Evolutionary conservation across 2,797 vertebrate species (phyloP).

Genomic region (Trachops cirrhosus): DNA sequence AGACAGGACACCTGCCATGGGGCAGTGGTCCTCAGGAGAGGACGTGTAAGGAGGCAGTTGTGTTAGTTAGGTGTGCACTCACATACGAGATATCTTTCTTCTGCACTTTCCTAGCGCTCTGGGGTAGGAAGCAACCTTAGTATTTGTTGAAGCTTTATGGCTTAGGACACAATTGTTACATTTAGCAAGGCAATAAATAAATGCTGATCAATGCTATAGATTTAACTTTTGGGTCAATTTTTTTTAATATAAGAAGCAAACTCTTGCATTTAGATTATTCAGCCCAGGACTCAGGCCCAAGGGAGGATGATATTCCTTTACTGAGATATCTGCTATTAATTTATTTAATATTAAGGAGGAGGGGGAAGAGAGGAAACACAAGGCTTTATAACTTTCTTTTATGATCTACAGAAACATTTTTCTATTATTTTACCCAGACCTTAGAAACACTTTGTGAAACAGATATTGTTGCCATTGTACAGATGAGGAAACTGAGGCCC

Average conservation of each 20-base stretch:
- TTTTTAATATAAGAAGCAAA: neutral
- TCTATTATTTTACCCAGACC: neutral
- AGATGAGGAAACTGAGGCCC: neutral
- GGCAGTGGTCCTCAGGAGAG: neutral
- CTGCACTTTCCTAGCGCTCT: neutral
- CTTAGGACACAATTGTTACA: neutral
- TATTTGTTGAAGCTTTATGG: neutral
- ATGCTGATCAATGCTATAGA: neutral
- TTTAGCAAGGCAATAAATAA: neutral
- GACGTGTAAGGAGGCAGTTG: too few relatives aligned
- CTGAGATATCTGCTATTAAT: neutral
- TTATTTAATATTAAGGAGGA: neutral
- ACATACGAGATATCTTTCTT: neutral
- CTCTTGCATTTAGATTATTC: neutral
- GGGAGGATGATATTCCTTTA: neutral
- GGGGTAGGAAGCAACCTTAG: neutral
- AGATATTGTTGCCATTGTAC: neutral
- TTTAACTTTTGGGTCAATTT: neutral
- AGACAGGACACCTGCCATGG: neutral
- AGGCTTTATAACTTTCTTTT: neutral
- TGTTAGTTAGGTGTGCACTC: neutral
- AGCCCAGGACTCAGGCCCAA: neutral
- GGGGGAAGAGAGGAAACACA: neutral
- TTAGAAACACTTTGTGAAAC: neutral
- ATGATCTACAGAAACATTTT: neutral